Evolutionary conservation across 2,113 vertebrate species (phyloP).

Genomic region (Candoia aspera): DNA sequence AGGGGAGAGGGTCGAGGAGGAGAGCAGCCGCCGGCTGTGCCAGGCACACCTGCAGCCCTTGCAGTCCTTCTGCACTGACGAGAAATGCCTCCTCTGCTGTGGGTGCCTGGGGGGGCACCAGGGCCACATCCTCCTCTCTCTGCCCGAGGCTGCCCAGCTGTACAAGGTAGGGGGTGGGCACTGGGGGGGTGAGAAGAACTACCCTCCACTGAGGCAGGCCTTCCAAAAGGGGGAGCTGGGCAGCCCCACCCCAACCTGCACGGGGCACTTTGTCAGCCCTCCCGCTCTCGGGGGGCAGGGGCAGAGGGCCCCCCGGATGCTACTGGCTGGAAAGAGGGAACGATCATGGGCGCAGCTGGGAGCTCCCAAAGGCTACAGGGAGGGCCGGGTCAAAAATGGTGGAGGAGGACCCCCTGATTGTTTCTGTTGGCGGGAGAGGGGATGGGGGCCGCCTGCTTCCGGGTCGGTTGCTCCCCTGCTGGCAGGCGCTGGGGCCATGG

Average conservation of each 20-base stretch:
- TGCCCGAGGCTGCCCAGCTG: not conserved
- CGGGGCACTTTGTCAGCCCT: not conserved
- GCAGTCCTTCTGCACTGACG: not conserved
- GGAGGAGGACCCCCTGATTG: not conserved
- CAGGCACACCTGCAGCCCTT: not conserved
- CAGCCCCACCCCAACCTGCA: not conserved
- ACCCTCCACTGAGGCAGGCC: no score
- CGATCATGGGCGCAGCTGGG: no score
- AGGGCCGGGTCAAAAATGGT: not conserved
- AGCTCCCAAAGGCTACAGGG: not conserved
- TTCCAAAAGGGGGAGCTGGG: no score
- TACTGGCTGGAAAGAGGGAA: not conserved
- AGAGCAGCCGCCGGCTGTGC: not conserved
- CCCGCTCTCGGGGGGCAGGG: not conserved
- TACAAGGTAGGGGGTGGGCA: not conserved
- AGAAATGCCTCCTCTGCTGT: not conserved
- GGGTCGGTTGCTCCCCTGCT: not conserved
- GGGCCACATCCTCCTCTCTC: not conserved
- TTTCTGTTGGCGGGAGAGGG: not conserved
- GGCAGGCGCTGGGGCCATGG: no score
- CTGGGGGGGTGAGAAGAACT: no score
- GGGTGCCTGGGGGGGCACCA: not conserved
- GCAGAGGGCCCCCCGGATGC: not conserved
- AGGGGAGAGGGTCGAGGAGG: not conserved
- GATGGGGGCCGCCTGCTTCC: fast-evolving